Evolutionary conservation across 2,888 invertebrate species (phyloP), one percentile per base, ranked within the genome.

Genomic region (Platynereis dumerilii): DNA sequence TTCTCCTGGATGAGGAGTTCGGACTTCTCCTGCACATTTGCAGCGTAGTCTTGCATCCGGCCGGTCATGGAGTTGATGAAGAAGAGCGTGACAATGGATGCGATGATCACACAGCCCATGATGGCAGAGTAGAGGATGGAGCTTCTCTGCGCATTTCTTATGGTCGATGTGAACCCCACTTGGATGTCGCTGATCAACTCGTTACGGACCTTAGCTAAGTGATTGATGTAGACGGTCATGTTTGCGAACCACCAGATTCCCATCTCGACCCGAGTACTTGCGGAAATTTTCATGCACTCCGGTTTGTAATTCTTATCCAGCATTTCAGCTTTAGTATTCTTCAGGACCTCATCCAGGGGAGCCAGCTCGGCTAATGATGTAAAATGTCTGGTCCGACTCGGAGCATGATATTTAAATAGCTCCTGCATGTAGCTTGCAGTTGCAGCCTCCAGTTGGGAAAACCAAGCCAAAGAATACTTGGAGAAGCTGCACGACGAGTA

Each of bases 171-270:
- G 10, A 48, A 22, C 5, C 48, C 7, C 22, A 12, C 22, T 48
- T 48, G 20, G n/a, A 48, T 48, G n/a, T 22, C 22, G 3, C 3
- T n/a, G 5, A 48, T 48, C 20, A 48, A 48, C 20, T 48, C 3
- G 22, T 27, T 7, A 24, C 45, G 45, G 20, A 60, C 28, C 7
- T 20, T 28, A 2, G 52, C 60, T 1, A 60, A 52, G 39, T 61
- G 29, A 24, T 27, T 55, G 39, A 61, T 54, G 54, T 61, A 54
- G 1, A 39, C 2, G 1, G 61, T 61, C 61, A 61, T 61, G 55
- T 61, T 61, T 20, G 17, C 61, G 26, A 61, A 61, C 54, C 55
- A 60, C 12, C 15, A 52, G 2, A 48, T 1, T 28, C 60, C 48
- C 20, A 28, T 17, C 7, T 10, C 22, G 15, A 20, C 2, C 7